Evolutionary conservation across 2,797 vertebrate species (phyloP), one percentile per base, ranked within the genome.

Genomic region (Neostethus bicornis): DNA sequence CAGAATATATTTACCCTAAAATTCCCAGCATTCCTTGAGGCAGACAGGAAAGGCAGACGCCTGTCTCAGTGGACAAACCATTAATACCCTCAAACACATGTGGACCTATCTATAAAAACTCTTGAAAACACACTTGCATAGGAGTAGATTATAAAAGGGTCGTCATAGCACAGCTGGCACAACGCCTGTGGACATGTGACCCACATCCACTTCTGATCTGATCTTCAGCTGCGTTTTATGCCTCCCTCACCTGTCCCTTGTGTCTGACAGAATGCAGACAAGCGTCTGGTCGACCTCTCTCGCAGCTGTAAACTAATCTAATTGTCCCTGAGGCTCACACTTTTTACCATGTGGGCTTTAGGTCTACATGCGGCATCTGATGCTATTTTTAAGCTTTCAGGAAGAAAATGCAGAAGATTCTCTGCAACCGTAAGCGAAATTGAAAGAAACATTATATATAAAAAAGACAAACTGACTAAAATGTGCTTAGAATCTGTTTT

Each of bases 11-110:
- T 82, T 77, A 84, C 64, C 73, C 69, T 51, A 54, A 83, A n/a
- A 87, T 89, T 86, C 74, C 62, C 61, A 55, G 67, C 84, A 85
- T 89, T 86, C 73, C 73, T 84, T 23, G 13, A 53, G 78, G 78
- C 80, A 79, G 81, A 87, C 85, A 60, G 67, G 26, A 41, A 51
- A 70, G 59, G 42, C 60, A 34, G 42, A 41, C 48, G 43, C 39
- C 56, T 47, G 63, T 51, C 77, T 66, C 56, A 8, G 77, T 66
- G 57, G 64, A 55, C 25, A 17, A 57, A 81, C 72, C 71, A 66
- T 58, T 51, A 72, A 66, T 51, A 75, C 58, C 44, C 50, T 45
- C 20, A 66, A 46, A 37, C 43, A 66, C 61, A 64, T 61, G 51
- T 57, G 51, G 47, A 47, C 51, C 26, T 20, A 50, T 52, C 34